phyloP scores from a whole-genome alignment of 2,797 vertebrate species.

The Pyrrhura leucotis region DNA sequence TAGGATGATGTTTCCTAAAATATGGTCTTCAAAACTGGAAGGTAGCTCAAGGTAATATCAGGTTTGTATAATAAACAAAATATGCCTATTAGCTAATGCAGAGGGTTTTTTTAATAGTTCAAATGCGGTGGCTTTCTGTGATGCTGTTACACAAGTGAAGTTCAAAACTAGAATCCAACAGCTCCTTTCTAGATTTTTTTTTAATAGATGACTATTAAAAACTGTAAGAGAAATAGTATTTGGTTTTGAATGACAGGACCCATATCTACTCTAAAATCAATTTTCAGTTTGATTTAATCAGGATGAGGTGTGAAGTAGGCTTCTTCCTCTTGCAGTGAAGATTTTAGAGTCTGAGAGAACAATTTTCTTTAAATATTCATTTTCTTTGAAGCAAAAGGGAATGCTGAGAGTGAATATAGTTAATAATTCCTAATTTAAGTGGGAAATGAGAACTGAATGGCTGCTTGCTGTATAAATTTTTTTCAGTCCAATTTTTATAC shows the following conservation, averaged over 20 bases:
- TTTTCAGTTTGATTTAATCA: not conserved
- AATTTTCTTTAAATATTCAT: not conserved
- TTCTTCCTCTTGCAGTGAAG: not conserved
- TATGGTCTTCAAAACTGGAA: not conserved
- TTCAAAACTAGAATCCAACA: not conserved
- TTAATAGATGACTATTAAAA: not conserved
- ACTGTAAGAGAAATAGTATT: not conserved
- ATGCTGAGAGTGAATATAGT: not conserved
- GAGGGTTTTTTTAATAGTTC: not conserved
- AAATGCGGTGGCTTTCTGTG: not conserved
- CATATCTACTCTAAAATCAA: not conserved
- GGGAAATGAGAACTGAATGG: not conserved
- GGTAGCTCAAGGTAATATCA: not conserved
- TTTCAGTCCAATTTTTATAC: not conserved
- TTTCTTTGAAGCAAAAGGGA: not conserved
- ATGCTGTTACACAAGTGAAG: not conserved
- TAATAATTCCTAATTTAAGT: not conserved
- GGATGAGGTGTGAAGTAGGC: not conserved
- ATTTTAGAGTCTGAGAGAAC: not conserved
- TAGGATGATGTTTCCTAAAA: not conserved
- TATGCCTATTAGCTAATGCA: not conserved
- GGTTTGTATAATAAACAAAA: not conserved
- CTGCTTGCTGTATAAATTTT: not conserved
- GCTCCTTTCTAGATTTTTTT: not conserved
- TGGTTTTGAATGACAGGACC: not conserved